Evolutionary conservation across 2,113 vertebrate genomes (phyloP), one percentile per base, ranked within the genome.

Genomic region (Centropus bengalensis): DNA sequence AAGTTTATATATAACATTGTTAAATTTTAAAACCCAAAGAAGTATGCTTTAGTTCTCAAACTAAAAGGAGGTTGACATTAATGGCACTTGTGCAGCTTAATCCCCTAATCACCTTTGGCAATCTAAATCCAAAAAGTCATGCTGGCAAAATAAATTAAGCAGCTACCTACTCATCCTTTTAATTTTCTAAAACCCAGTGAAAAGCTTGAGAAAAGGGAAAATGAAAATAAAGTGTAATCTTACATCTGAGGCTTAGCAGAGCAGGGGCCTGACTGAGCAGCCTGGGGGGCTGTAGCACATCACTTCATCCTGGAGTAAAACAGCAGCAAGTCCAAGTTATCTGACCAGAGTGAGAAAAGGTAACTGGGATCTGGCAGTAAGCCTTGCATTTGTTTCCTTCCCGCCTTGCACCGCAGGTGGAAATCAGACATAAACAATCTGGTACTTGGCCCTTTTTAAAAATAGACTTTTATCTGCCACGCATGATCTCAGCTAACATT

Each of bases 61-160:
- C 51, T 42, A 66, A 64, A 80, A 87, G 12, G 22, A 64, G n/a
- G 49, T 59, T 92, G 86, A 74, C 24, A 21, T 82, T 82, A 89
- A 69, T 79, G 54, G 51, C 33, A 91, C 33, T 59, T 82, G 47
- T 85, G 49, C 33, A 69, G 36, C 33, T 80, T 88, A 95, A 91
- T 89, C 58, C 51, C 15, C 32, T 85, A 79, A 92, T 92, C 82
- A 91, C 12, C 24, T 95, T 85, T 74, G 47, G 30, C 85, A 80
- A 95, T 91, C 94, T 88, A 80, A 91, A 94, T 77, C 33, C 33
- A 77, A 76, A 49, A 94, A 91, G 40, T 42, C 75, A 82, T 0
- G 5, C 55, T 95, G 87, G 62, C 91, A 94, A 87, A 92, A 93
- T 85, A 96, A 94, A 89, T 92, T 73, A 85, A 70, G 38, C 51